Evolutionary conservation across 2,797 vertebrate species (phyloP), one percentile per base, ranked within the genome.

Genomic region (Ptychobarbus kaznakovi): DNA sequence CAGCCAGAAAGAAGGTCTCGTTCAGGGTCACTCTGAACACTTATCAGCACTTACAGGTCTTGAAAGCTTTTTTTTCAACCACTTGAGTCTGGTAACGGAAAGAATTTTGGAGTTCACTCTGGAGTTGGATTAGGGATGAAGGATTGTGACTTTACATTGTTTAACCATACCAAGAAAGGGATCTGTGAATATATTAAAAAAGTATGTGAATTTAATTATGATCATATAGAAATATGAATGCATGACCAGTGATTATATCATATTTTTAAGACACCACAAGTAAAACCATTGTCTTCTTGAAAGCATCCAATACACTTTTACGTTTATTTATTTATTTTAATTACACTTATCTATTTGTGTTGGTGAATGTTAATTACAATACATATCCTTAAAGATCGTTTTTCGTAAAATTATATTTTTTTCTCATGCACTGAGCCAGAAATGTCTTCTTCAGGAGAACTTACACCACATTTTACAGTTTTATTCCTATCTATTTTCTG

Each of bases 41-140:
- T 81, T 88, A 88, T 84, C 88, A 79, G 87, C 58, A 38, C 68
- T 56, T 61, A 25, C 25, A 63, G 32, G 56, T 70, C 12, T 49
- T 65, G 61, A 73, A 86, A 28, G 53, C n/a, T 69, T 49, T 80
- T 63, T 35, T 72, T 42, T 25, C 70, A 89, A 22, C 20, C 84
- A 79, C 73, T 88, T 76, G 66, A 66, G 63, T 81, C 66, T 75
- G 38, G 51, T 46, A 42, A 49, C 79, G 66, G 81, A 89, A 85
- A 75, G 82, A 83, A 69, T 87, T 82, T 76, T 51, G 35, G 28
- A 61, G 40, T 38, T 78, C n/a, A 44, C 9, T 20, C 12, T 56
- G 49, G 81, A 51, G 44, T 15, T 82, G 25, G 53, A 76, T 40
- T 51, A 20, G 35, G 53, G 25, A 32, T 38, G 28, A 12, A 73